Evolutionary conservation across 1,140 invertebrate species (phyloP).

Genomic region (Brachionus asplanchnoidis): DNA sequence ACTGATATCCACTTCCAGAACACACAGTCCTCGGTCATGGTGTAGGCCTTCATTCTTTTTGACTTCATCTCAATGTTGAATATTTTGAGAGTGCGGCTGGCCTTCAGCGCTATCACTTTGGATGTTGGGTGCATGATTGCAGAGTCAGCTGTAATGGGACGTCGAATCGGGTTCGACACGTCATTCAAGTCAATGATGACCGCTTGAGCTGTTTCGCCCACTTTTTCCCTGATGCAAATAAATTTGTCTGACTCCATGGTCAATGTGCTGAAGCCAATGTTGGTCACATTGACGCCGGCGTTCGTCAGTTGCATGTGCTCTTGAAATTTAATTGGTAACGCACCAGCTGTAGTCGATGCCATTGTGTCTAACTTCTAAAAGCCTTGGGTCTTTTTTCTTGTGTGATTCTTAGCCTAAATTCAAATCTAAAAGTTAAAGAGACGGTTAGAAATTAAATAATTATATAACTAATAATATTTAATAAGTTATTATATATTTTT

Average conservation of each 20-base stretch:
- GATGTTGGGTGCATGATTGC: slow-evolving; percentile 99
- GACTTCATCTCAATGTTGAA: slow-evolving; percentile 99
- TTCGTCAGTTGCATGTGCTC: slow-evolving; percentile 69
- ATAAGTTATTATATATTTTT: too few species aligned
- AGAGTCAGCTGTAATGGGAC: slow-evolving; percentile 97
- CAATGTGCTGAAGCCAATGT: slow-evolving; percentile 96
- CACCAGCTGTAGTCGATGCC: slow-evolving; percentile 17
- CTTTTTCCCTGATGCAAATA: slow-evolving; percentile 97
- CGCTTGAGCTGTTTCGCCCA: slow-evolving; percentile 92
- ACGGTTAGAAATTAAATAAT: neutral
- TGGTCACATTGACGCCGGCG: slow-evolving; percentile 93
- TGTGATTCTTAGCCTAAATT: neutral
- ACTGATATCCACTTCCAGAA: slow-evolving; percentile 99
- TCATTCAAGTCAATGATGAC: slow-evolving; percentile 97
- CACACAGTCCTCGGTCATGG: slow-evolving; percentile 93
- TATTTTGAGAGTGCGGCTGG: slow-evolving; percentile 95
- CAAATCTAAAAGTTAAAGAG: neutral
- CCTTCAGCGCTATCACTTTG: slow-evolving; percentile 84
- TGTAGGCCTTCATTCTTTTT: slow-evolving; percentile 98
- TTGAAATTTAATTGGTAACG: slow-evolving; percentile 44
- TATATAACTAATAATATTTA: neutral
- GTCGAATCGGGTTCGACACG: slow-evolving; percentile 84
- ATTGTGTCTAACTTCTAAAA: neutral
- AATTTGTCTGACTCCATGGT: slow-evolving; percentile 99
- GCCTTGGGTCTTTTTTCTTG: neutral